Base-by-base conservation (phyloP, 2,888 invertebrate species). In the Elegia similella region DNA sequence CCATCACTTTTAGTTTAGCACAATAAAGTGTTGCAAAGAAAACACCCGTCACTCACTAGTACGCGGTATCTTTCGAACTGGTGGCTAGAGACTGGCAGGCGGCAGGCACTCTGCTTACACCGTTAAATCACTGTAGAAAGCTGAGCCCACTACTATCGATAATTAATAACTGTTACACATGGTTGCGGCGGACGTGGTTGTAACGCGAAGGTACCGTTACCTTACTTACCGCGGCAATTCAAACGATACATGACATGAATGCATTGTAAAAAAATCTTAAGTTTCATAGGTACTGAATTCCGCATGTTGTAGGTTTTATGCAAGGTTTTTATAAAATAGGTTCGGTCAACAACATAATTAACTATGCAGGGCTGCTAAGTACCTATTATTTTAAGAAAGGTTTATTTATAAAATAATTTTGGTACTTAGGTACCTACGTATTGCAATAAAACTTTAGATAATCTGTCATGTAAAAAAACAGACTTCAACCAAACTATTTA, bases 111-210 rank as follows among this genome's bases (percentile, higher is more conserved):
- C 66, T 72, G 73, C 72, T 75, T 64, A 67, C 75, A 71, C 72
- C 73, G 80, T 80, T 86, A 88, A 88, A 80, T 87, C 88, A 88
- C 84, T 77, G 80, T 90, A 90, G 90, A 91, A 91, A 91, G 89
- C 84, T 79, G 73, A 74, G 75, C 73, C 73, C 73, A 75, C 78
- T 78, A 76, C 76, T 76, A 82, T 82, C 80, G 80, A 76, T 82
- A 83, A 85, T 81, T 66, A 73, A 72, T 84, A 84, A 88, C 86
- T 81, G 86, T 88, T 88, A 85, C 84, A 85, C 84, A 84, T 85
- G 84, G 77, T 75, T 82, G 81, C 78, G 69, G 82, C 68, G 77
- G 82, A 86, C 86, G 85, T 86, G 83, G 79, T 76, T 75, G 70
- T 78, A 84, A 78, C 78, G 76, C 71, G 74, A 84, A 79, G 80